Percentiles rank a stretch among this genome's conserved stretches.
phyloP scores from a whole-genome alignment of 2,888 invertebrate genomes.

The Drosophila seclusa region DNA sequence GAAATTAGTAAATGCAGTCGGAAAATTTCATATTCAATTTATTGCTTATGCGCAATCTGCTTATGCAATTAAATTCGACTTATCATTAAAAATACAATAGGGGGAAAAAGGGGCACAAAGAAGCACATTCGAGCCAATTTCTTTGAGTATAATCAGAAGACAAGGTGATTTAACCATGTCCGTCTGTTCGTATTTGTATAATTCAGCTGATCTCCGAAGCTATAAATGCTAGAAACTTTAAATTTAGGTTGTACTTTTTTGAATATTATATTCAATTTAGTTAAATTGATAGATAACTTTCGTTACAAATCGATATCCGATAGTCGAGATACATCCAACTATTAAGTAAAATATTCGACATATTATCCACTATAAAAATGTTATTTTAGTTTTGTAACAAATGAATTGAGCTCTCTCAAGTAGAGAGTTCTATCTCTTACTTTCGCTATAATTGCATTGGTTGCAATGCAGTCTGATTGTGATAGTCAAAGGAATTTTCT shows the following conservation, averaged over 20 bases:
- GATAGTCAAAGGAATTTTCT: background rate
- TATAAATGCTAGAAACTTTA: background rate
- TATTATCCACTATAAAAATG: background rate
- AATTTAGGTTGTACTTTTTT: background rate
- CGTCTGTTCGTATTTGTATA: background rate
- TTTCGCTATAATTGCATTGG: background rate
- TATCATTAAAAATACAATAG: background rate
- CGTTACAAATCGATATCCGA: background rate
- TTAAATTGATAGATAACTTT: background rate
- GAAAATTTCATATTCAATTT: background rate
- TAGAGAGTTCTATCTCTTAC: rapidly evolving
- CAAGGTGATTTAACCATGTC: background rate
- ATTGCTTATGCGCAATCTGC: background rate
- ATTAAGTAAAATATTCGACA: background rate
- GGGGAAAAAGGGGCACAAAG: background rate
- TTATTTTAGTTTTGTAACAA: background rate
- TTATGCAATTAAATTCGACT: background rate
- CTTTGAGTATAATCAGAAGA: background rate
- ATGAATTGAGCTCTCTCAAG: background rate
- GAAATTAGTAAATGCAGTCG: background rate
- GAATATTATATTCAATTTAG: background rate
- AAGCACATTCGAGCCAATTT: background rate
- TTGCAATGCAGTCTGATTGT: background rate
- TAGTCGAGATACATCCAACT: background rate
- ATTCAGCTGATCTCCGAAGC: background rate